Conservation (phyloP, 2,797 vertebrate genomes). For the Petrocephalus schoutedeni region DNA sequence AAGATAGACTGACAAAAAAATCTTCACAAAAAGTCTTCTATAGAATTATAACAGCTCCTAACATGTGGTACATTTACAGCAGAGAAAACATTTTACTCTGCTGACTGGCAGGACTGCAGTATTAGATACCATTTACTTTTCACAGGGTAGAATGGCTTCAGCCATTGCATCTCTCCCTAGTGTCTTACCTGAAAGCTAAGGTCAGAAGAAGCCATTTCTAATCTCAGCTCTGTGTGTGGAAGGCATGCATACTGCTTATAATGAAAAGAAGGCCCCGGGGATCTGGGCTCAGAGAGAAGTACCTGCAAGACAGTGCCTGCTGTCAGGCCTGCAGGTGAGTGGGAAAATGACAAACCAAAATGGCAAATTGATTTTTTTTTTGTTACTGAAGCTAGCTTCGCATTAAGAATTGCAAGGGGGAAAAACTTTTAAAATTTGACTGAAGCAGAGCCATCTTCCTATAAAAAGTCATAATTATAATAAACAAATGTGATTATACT, state of each 20-base stretch:
- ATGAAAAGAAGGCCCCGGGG: not conserved
- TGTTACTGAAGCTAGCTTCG: not conserved
- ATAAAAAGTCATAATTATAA: not conserved
- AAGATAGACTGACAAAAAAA: too few relatives aligned
- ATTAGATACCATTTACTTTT: too few relatives aligned
- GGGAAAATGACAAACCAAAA: not conserved
- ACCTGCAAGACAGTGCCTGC: not conserved
- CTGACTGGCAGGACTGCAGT: too few relatives aligned
- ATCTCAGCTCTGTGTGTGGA: not conserved
- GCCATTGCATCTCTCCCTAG: not conserved
- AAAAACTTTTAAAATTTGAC: not conserved
- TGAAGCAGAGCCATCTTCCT: not conserved
- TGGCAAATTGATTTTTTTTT: not conserved
- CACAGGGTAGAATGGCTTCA: not conserved
- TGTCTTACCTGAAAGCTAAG: not conserved
- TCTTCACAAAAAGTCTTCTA: too few relatives aligned
- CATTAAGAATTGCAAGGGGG: not conserved
- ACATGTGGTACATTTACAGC: too few relatives aligned
- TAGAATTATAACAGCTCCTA: too few relatives aligned
- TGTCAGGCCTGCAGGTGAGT: not conserved
- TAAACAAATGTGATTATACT: too few relatives aligned
- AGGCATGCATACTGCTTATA: not conserved
- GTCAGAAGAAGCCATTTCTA: not conserved
- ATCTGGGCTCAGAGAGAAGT: not conserved
- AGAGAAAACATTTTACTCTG: too few relatives aligned